Evolutionary conservation across 2,113 vertebrate species (phyloP), one percentile per base, ranked within the genome.

Genomic region (Perccottus glenii): DNA sequence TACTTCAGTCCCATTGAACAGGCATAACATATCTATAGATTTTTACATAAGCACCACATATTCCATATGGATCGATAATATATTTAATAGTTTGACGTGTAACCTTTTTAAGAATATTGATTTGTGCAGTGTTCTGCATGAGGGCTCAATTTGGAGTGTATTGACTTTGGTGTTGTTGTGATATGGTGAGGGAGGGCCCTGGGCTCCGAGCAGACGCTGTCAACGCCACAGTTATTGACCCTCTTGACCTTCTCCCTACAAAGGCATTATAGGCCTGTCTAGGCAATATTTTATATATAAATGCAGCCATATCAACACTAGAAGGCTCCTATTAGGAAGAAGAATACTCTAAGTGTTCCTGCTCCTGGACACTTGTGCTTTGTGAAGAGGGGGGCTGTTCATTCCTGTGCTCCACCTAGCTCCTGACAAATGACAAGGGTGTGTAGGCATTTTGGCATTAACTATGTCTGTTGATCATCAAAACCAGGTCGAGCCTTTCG

Each of bases 31-130:
- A 77, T 71, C 78, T 64, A 72, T 82, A 75, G 78, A 89, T 90
- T 77, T 83, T 73, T 78, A 74, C 67, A 84, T 76, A 71, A 70
- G 70, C 76, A 33, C 61, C 66, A 71, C 65, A 89, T 85, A 88
- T 86, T 73, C 73, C 66, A 79, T 67, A 65, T 70, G 67, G 81
- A 82, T 93, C 92, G 66, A 94, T 93, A 82, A 72, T 76, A 77
- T 93, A 88, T 92, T 93, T 92, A 93, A 93, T 91, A 91, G 91
- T 92, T 92, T 91, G 90, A 93, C 73, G 87, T 90, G 90, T 92
- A 92, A 92, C 90, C 91, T 92, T 92, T 93, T 93, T 91, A 91
- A 92, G 81, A 89, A 86, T 89, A 94, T 94, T 11, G 93, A 94
- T 91, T 76, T 71, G 84, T 81, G 76, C 84, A 77, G 85, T 62